Evolutionary conservation across 2,888 invertebrate species (phyloP).

Genomic region (Eupithecia inturbata): DNA sequence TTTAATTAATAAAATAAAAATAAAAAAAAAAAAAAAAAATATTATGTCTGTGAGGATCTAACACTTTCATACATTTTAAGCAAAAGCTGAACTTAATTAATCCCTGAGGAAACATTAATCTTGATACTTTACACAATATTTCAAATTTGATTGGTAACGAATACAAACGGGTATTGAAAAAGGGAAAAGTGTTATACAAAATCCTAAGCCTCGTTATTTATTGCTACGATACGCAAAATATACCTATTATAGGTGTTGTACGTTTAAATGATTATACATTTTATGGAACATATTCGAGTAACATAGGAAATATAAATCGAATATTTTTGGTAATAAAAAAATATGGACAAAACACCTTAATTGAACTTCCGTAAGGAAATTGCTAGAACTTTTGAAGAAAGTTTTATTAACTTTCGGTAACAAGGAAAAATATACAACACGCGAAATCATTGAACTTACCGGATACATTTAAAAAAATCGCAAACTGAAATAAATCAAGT

Average conservation of each 20-base stretch:
- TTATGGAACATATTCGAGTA: background rate
- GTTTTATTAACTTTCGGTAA: background rate
- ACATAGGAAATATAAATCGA: background rate
- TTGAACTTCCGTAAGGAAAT: background rate
- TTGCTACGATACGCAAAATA: background rate
- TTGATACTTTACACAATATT: conserved; percentile 27
- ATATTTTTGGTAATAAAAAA: background rate
- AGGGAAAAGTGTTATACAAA: background rate
- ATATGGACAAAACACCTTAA: background rate
- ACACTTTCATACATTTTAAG: conserved; percentile 2
- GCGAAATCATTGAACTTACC: background rate
- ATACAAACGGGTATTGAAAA: conserved; percentile 10
- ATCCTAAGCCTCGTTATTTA: background rate
- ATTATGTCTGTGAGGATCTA: background rate
- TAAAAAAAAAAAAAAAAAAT: too few relatives aligned
- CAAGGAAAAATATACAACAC: background rate
- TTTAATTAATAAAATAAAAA: too few relatives aligned
- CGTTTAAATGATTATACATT: background rate
- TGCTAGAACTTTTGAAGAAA: background rate
- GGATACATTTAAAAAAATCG: background rate
- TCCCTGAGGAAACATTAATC: conserved; percentile 28
- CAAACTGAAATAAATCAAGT: conserved; percentile 4
- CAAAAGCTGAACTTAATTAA: conserved; percentile 14
- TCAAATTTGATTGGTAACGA: conserved; percentile 12
- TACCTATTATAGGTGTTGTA: background rate